Evolutionary conservation across 2,113 vertebrate species (phyloP).

Genomic region (Rattus norvegicus): GRCr8 NC_086021.1:69820501-69821000

Average conservation of each 20-base stretch:
- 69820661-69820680: neutral
- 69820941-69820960: neutral
- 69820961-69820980: neutral
- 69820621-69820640: neutral
- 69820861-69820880: neutral
- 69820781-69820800: neutral
- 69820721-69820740: neutral
- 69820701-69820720: neutral
- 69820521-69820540: neutral
- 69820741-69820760: neutral
- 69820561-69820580: neutral
- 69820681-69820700: neutral
- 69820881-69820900: neutral
- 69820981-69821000: neutral
- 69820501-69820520: neutral
- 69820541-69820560: neutral
- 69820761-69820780: neutral
- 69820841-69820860: neutral
- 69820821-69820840: neutral
- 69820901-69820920: neutral
- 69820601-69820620: neutral
- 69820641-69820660: neutral
- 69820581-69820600: neutral
- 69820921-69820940: neutral
- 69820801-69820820: neutral